A percentile compares a stretch with the other conserved stretches of the same genome.
Conservation (phyloP, 1,140 invertebrate species). For the Orius insidiosus region DNA sequence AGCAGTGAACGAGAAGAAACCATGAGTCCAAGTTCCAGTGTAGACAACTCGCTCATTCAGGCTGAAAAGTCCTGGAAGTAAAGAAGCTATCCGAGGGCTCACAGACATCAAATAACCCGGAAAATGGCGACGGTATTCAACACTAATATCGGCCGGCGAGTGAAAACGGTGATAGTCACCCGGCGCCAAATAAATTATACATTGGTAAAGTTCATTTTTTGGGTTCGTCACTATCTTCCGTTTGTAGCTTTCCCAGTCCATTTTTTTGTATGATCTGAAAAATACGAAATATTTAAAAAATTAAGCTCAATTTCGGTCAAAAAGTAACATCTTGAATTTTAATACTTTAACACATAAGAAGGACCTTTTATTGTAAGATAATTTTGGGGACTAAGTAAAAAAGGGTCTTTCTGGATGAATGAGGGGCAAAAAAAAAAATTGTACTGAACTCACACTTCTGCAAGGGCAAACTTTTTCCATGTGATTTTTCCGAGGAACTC, state of each 20-base stretch:
- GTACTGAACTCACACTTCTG: constrained; percentile 74
- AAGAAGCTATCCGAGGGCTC: constrained; percentile 68
- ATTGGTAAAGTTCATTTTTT: constrained; percentile 72
- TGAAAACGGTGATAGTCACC: constrained; percentile 99
- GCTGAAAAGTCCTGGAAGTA: constrained; percentile 82
- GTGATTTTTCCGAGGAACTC: constrained; percentile 61
- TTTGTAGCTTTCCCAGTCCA: constrained; percentile 32
- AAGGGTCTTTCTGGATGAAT: constrained; percentile 18
- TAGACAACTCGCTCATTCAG: constrained; percentile 93
- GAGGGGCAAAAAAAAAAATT: constrained; percentile 24
- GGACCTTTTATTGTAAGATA: no score
- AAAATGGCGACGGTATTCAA: constrained; percentile 75
- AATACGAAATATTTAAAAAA: background rate
- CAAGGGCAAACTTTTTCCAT: constrained; percentile 48
- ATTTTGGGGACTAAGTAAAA: no score
- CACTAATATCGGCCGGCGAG: constrained; percentile 81
- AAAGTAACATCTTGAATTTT: no score
- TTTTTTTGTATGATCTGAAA: background rate
- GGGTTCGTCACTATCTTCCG: constrained; percentile 43
- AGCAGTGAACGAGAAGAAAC: constrained; percentile 94
- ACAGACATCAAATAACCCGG: constrained; percentile 75
- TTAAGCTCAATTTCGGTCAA: background rate
- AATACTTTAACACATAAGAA: background rate
- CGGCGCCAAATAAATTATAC: constrained; percentile 92
- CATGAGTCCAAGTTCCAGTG: constrained; percentile 82